These are phyloP conservation scores for Dendrolimus houi DNA, from an alignment of 2,888 invertebrate species.

Conservation along the genomic window DNA sequence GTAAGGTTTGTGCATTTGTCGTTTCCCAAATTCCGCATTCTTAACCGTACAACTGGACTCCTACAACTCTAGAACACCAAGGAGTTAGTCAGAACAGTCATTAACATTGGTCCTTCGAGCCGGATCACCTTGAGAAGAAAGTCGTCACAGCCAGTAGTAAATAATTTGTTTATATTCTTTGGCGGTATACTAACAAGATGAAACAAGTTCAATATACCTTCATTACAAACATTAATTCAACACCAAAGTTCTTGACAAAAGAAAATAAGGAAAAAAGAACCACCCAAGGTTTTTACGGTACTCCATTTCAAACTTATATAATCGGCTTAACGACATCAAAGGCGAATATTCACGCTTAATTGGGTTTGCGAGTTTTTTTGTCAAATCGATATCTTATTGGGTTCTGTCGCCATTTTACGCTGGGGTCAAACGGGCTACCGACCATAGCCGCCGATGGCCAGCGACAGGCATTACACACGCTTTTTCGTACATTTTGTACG, in stretches of 20 bases:
- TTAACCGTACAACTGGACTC: too few relatives aligned
- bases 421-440: too few relatives aligned
- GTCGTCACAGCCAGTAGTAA: background rate
- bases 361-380: background rate
- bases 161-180: background rate
- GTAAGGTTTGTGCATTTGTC: too few relatives aligned
- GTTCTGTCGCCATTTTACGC: background rate
- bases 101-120: too few relatives aligned
- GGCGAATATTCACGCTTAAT: background rate
- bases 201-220: background rate
- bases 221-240: background rate
- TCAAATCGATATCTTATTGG: background rate
- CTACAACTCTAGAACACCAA: too few relatives aligned
- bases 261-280: background rate
- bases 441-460: too few relatives aligned
- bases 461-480: too few relatives aligned
- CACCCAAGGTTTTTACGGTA: background rate
- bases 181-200: background rate
- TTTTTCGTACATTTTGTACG: too few relatives aligned
- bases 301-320: background rate
- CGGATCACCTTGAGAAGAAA: too few relatives aligned
- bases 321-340: background rate
- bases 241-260: background rate
- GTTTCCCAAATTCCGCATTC: too few relatives aligned
- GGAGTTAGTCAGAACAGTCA: too few relatives aligned